Conservation (phyloP, 1,140 invertebrate species). For the Bilobella aurantiaca region DNA sequence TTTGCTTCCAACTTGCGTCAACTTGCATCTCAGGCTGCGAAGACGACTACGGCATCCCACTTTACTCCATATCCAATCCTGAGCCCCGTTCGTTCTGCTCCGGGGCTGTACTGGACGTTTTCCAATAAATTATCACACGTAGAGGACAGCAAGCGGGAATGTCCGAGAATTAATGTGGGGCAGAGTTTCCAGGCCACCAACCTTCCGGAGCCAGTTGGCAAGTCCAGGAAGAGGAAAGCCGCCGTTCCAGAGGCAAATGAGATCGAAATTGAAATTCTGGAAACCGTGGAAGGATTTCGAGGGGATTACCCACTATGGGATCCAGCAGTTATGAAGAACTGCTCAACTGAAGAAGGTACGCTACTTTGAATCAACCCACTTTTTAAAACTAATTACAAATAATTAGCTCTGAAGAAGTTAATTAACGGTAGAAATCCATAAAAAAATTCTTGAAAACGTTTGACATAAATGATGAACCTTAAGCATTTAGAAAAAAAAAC, state of each 20-base stretch:
- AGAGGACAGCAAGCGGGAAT: slow-evolving; percentile 48
- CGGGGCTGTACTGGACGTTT: slow-evolving; percentile 31
- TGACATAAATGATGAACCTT: no score
- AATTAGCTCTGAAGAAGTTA: no score
- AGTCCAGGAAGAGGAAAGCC: not conserved
- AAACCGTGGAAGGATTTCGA: slow-evolving; percentile 27
- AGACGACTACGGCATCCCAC: slow-evolving; percentile 12
- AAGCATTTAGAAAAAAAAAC: no score
- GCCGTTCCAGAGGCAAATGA: not conserved
- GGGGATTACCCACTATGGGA: slow-evolving; percentile 74
- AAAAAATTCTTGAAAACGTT: no score
- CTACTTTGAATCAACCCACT: no score
- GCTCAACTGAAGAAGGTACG: slow-evolving; percentile 62
- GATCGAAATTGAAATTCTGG: slow-evolving; percentile 5
- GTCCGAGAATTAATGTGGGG: slow-evolving; percentile 75
- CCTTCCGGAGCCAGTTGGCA: slow-evolving; percentile 47
- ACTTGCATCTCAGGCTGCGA: slow-evolving; percentile 8
- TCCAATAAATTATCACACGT: slow-evolving; percentile 37
- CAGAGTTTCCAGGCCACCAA: slow-evolving; percentile 70
- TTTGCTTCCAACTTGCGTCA: slow-evolving; percentile 33
- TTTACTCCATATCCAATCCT: slow-evolving; percentile 33
- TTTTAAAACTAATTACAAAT: no score
- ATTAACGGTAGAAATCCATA: no score
- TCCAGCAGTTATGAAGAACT: slow-evolving; percentile 59
- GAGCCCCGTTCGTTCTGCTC: slow-evolving; percentile 31